Evolutionary conservation across 2,797 vertebrate species (phyloP).

Genomic region (Fratercula arctica): DNA sequence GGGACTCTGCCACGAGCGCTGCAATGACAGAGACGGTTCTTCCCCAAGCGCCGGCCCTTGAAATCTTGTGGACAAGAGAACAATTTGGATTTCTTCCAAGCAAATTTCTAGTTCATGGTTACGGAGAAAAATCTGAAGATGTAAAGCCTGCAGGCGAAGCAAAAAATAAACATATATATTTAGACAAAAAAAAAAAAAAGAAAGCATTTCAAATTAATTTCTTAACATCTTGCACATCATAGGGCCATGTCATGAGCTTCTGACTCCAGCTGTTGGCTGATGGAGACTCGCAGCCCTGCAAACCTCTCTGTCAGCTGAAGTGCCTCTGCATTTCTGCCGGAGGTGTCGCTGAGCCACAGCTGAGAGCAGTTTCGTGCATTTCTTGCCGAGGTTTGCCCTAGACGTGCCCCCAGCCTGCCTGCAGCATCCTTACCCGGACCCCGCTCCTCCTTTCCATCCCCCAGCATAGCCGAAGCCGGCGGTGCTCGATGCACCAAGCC

Average conservation of each 20-base stretch:
- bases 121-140: background rate
- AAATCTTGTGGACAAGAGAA: conserved; percentile 23
- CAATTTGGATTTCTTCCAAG: conserved; percentile 36
- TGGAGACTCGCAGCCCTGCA: background rate
- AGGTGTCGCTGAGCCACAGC: background rate
- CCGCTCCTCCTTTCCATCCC: background rate
- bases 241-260: background rate
- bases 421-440: background rate
- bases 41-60: background rate
- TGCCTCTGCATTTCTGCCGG: background rate
- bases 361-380: background rate
- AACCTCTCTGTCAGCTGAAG: background rate
- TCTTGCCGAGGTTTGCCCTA: background rate
- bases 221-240: background rate
- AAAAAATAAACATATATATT: background rate
- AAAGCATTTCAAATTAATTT: conserved; percentile 19
- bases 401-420: background rate
- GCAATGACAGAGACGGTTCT: background rate
- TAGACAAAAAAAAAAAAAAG: background rate
- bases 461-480: background rate
- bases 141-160: conserved; percentile 22
- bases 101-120: background rate
- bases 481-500: rapidly evolving
- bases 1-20: background rate
- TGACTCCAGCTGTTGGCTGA: background rate